A percentile compares a stretch with the other conserved stretches of the same genome.
Conservation (phyloP, 1,140 invertebrate genomes). For the Mamestra configurata region DNA sequence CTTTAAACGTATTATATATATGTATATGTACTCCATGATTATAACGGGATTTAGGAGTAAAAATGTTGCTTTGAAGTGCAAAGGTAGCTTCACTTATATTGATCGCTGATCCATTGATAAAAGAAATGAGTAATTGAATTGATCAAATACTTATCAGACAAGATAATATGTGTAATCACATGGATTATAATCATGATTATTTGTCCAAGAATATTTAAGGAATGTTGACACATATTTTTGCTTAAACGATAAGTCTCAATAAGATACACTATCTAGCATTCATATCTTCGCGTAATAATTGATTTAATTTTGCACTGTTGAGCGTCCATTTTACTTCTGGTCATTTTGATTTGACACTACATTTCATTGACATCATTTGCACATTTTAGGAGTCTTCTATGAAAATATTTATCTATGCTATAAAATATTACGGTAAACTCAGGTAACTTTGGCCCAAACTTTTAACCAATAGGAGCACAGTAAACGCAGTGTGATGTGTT, state of each 20-base stretch:
- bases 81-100: background rate
- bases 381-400: background rate
- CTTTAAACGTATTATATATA: background rate
- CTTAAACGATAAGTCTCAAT: too few species aligned
- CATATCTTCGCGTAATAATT: background rate
- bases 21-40: background rate
- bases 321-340: background rate
- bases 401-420: background rate
- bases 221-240: too few species aligned
- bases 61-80: background rate
- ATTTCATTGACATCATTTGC: constrained; percentile 11
- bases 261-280: background rate
- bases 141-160: background rate
- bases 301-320: constrained; percentile 17
- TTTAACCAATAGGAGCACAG: too few species aligned
- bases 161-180: background rate
- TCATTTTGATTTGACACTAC: constrained; percentile 47
- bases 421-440: too few species aligned
- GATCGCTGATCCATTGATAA: constrained; percentile 20
- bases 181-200: too few species aligned
- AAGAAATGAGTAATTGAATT: background rate
- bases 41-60: background rate
- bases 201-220: too few species aligned
- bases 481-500: too few species aligned
- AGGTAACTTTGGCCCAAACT: too few species aligned